Percentiles rank a stretch among this genome's conserved stretches.
phyloP scores from a whole-genome alignment of 2,797 vertebrate species.

The Enteromius thamalakanensis region DNA sequence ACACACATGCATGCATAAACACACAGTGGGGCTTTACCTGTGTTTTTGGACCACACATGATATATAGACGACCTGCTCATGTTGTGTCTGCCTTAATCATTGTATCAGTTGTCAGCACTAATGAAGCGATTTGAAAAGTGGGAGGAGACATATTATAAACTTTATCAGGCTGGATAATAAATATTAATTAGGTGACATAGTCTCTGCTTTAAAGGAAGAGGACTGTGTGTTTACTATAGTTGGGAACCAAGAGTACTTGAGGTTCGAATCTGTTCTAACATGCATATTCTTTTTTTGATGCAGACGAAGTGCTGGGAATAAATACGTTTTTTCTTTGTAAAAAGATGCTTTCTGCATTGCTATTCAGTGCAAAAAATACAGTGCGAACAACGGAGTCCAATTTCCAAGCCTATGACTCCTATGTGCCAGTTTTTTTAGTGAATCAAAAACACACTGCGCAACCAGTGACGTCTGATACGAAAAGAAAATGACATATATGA shows the following conservation, averaged over 20 bases:
- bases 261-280: background rate
- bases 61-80: slow-evolving; percentile 25
- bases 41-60: slow-evolving; percentile 12
- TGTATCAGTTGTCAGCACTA: slow-evolving; percentile 35
- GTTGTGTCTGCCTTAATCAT: slow-evolving; percentile 28
- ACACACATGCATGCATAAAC: slow-evolving; percentile 35
- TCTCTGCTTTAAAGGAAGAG: background rate
- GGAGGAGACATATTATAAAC: background rate
- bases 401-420: background rate
- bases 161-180: background rate
- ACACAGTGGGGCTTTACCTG: slow-evolving; percentile 41
- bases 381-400: background rate
- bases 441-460: background rate
- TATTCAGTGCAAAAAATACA: background rate
- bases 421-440: background rate
- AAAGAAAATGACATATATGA: background rate
- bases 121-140: background rate
- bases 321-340: background rate
- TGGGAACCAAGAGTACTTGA: background rate
- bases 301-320: background rate
- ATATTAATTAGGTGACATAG: background rate
- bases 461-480: slow-evolving; percentile 15
- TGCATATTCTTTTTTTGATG: background rate
- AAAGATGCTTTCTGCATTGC: background rate
- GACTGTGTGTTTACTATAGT: background rate